A percentile compares a stretch with the other conserved stretches of the same genome.
Evolutionary conservation across 2,888 invertebrate species (phyloP).

Genomic region (Dynastes maya): DNA sequence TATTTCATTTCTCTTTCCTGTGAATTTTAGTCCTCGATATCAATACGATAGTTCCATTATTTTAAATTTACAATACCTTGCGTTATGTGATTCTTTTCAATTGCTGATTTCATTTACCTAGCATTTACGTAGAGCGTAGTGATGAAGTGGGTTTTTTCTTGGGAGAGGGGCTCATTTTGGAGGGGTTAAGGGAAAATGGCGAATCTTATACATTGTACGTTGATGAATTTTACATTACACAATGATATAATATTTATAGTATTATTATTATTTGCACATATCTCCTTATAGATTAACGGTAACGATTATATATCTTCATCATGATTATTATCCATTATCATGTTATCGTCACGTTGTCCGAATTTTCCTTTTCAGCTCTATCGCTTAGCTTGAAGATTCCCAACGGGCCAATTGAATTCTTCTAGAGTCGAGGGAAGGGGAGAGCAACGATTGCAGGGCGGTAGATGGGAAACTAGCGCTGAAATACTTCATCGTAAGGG

Average conservation of each 20-base stretch:
- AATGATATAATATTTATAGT: constrained; percentile 8
- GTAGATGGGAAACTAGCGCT: constrained; percentile 73
- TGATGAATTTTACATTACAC: constrained; percentile 5
- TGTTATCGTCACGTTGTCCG: neutral
- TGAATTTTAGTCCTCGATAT: neutral
- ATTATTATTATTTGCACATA: constrained; percentile 29
- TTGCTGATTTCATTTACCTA: neutral
- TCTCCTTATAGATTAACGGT: constrained; percentile 18
- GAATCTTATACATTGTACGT: constrained; percentile 36
- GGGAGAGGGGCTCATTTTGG: neutral
- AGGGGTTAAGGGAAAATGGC: neutral
- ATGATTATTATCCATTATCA: neutral
- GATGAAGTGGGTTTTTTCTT: neutral
- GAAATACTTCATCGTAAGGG: constrained; percentile 74
- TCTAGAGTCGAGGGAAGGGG: constrained; percentile 73
- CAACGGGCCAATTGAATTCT: constrained; percentile 66
- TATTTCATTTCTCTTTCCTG: neutral
- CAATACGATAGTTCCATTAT: neutral
- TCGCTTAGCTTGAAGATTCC: constrained; percentile 61
- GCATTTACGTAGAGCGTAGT: neutral
- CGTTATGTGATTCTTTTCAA: neutral
- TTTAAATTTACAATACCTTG: neutral
- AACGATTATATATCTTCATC: constrained; percentile 23
- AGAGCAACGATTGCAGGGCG: constrained; percentile 74
- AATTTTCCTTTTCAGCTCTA: neutral